These are phyloP conservation scores for Adelges cooleyi DNA, from an alignment of 1,140 invertebrate species.

Conservation along the genomic window DNA sequence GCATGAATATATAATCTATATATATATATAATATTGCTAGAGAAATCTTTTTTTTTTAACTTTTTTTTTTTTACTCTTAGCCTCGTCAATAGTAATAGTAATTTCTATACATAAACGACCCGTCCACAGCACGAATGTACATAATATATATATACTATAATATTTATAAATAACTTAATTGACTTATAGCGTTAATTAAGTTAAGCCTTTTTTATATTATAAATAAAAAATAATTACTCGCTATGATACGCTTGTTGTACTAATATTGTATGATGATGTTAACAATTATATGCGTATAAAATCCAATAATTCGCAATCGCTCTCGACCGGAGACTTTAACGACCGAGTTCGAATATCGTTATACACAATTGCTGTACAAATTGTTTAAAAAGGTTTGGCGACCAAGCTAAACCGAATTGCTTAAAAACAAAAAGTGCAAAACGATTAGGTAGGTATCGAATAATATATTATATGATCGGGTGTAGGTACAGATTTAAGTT, in stretches of 20 bases:
- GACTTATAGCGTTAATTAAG: too few relatives aligned
- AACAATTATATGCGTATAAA: not conserved
- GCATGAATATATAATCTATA: not conserved
- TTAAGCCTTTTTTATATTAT: too few relatives aligned
- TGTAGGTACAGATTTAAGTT: too few relatives aligned
- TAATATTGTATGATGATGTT: not conserved
- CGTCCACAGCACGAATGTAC: not conserved
- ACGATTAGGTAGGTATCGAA: too few relatives aligned
- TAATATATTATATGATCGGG: too few relatives aligned
- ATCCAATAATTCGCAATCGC: not conserved
- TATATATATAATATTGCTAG: too few relatives aligned
- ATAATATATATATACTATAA: not conserved
- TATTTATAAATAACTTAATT: too few relatives aligned
- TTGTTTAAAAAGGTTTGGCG: too few relatives aligned
- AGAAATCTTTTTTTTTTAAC: too few relatives aligned
- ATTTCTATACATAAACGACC: not conserved
- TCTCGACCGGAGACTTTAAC: conserved; percentile 22
- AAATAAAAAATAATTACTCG: not conserved
- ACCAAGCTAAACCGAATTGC: too few relatives aligned
- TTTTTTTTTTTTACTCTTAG: not conserved
- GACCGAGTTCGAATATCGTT: not conserved
- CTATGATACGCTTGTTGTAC: too few relatives aligned
- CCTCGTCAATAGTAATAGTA: not conserved
- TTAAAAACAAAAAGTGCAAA: too few relatives aligned
- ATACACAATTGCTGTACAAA: not conserved